Base-by-base conservation (phyloP, 2,888 invertebrate genomes). In the Ditylenchus weischeri region DNA sequence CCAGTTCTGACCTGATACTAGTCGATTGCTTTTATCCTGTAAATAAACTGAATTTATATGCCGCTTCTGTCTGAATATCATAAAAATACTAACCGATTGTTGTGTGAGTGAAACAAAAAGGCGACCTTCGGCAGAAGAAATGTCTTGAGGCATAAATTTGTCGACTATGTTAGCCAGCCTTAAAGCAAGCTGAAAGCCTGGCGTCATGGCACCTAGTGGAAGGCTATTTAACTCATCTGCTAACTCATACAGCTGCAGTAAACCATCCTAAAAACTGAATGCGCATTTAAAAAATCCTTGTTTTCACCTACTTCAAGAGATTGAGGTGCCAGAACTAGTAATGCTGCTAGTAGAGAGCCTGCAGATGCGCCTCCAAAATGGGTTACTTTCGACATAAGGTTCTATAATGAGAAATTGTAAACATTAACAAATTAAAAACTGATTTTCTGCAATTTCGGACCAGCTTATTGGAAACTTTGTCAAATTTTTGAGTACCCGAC, bases 161-260 rank as follows among this genome's bases (percentile, higher is more conserved):
- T 79, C 75, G 36, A 75, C 75, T n/a, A 74, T 65, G 65, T 70
- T 51, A 50, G 54, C 64, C n/a, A 80, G 65, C 47, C 74, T 61
- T 51, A 78, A 74, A 63, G 75, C 71, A 47, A 82, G 59, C 64
- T 69, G 73, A 69, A 78, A 82, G 50, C 81, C 81, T 8, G 80
- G 79, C 18, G 82, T 78, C 54, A 82, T 64, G 10, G 82, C 82
- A 38, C 82, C 82, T 54, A 81, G 77, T 43, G 68, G 72, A 35
- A 75, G 61, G 6, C 68, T 61, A 60, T 80, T 75, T 50, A 82
- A 69, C 51, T 79, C 77, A 59, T 82, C 79, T 7, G 82, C 80
- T 69, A 80, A 68, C 13, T 72, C 68, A 69, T 79, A 81, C 23
- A 81, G 54, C n/a, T 71, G 73, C 21, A 75, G 70, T 47, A 80